Evolutionary conservation across 2,113 vertebrate species (phyloP), one percentile per base, ranked within the genome.

Genomic region (Promerops cafer): DNA sequence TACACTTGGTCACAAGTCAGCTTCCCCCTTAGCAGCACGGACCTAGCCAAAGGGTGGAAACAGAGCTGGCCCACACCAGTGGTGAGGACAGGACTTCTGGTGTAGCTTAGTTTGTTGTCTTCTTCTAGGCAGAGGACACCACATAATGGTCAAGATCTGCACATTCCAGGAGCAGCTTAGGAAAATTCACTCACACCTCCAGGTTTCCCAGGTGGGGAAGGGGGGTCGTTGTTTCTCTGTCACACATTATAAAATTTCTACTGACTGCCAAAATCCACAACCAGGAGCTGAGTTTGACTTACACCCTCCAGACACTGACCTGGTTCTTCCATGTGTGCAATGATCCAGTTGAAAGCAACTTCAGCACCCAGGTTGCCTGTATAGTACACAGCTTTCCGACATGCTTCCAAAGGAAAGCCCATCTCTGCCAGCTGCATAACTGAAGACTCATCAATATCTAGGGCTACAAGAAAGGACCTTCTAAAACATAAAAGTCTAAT

Each of bases 401-500:
- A 99, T 0, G 99, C 99, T 97, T 99, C 99, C 70, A 99, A 88
- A 7, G 99, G 99, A 85, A 99, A 99, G 27, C 99, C 99, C 99
- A 99, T 99, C 98, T 99, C 99, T 5, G 99, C 99, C 98, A 99
- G 98, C 94, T 99, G 99, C 99, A 99, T 99, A 78, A 99, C 99
- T 7, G 99, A 98, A 5, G 98, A 98, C 95, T 99, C 99, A 24
- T 99, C 99, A 76, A 99, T 98, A 97, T 99, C 99, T 72, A 99
- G 98, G 95, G 99, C 99, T 99, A 96, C 50, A 84, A 94, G 96
- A 96, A 81, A 96, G 20, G 40, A 80, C 13, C 60, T 60, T 91
- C 76, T 81, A 37, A 87, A n/a, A 28, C 57, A 57, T 20, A 26
- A 27, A 87, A 90, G 54, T n/a, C 44, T 54, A 22, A 75, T 68